A percentile compares a stretch with the other conserved stretches of the same genome.
These are phyloP conservation scores for Aphis craccivora DNA, from an alignment of 1,140 invertebrate species.

Conservation along the genomic window DNA sequence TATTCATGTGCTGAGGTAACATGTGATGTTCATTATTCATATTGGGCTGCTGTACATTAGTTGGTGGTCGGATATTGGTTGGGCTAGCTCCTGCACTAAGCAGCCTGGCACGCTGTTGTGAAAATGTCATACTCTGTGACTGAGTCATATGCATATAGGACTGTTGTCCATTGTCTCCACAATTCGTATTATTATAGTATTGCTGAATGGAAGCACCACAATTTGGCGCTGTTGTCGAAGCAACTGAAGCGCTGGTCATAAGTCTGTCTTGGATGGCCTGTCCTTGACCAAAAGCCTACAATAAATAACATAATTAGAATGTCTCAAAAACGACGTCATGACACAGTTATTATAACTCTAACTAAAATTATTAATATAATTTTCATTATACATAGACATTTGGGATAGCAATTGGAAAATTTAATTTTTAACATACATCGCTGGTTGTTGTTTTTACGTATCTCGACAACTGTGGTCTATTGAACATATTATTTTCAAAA, in stretches of 20 bases:
- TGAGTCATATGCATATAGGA: slow-evolving; percentile 49
- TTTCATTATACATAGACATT: not conserved
- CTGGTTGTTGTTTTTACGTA: not conserved
- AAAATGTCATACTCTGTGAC: slow-evolving; percentile 49
- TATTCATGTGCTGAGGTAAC: slow-evolving; percentile 50
- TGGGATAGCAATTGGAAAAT: not conserved
- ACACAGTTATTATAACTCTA: not conserved
- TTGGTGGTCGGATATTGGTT: slow-evolving; percentile 9
- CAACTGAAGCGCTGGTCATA: not conserved
- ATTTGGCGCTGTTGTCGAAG: slow-evolving; percentile 24
- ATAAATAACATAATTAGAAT: not conserved
- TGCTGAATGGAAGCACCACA: slow-evolving; percentile 41
- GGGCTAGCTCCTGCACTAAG: slow-evolving; percentile 46
- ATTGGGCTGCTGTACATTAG: not conserved
- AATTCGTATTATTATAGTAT: slow-evolving; percentile 43
- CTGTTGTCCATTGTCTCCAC: slow-evolving; percentile 20
- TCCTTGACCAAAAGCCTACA: slow-evolving; percentile 39
- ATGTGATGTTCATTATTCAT: slow-evolving; percentile 45
- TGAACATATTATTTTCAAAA: not conserved
- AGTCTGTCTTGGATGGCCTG: slow-evolving; percentile 46
- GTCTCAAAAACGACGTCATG: not conserved
- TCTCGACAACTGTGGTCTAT: not conserved
- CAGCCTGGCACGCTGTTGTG: slow-evolving; percentile 40
- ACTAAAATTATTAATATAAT: not conserved
- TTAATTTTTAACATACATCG: not conserved